phyloP scores from a whole-genome alignment of 2,888 invertebrate genomes.

The Aspidiotus destructor region DNA sequence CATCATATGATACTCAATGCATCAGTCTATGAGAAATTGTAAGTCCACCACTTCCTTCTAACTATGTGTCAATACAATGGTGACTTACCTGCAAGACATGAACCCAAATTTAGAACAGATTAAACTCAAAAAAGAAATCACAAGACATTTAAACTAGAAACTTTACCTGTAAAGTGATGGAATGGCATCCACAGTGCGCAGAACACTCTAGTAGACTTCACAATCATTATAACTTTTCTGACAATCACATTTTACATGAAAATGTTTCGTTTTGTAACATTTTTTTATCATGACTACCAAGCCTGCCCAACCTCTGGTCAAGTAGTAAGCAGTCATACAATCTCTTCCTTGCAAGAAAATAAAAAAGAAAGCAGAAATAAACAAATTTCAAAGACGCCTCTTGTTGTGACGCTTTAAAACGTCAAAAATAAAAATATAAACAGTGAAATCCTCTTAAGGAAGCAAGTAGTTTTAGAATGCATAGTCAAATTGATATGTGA shows the following conservation, averaged over 20 bases:
- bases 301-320: conserved; percentile 95
- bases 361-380: conserved; percentile 10
- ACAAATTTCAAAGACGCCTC: background rate
- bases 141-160: background rate
- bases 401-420: background rate
- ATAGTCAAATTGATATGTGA: background rate
- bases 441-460: background rate
- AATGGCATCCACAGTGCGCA: conserved; percentile 87
- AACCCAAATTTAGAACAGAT: no score
- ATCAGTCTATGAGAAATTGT: conserved; percentile 89
- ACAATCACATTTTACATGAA: conserved; percentile 94
- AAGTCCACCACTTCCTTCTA: conserved; percentile 92
- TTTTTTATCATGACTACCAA: conserved; percentile 96
- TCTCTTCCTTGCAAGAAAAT: conserved; percentile 57
- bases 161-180: conserved; percentile 84
- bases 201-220: conserved; percentile 86
- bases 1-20: conserved; percentile 77
- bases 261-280: conserved; percentile 86
- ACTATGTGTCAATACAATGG: conserved; percentile 87
- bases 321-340: conserved; percentile 92
- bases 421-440: background rate
- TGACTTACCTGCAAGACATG: conserved; percentile 63
- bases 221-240: conserved; percentile 95
- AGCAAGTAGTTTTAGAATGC: background rate
- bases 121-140: conserved; percentile 8